Percentiles rank a stretch among this genome's conserved stretches.
phyloP scores from a whole-genome alignment of 2,888 invertebrate species.

The Cenopis cana region DNA sequence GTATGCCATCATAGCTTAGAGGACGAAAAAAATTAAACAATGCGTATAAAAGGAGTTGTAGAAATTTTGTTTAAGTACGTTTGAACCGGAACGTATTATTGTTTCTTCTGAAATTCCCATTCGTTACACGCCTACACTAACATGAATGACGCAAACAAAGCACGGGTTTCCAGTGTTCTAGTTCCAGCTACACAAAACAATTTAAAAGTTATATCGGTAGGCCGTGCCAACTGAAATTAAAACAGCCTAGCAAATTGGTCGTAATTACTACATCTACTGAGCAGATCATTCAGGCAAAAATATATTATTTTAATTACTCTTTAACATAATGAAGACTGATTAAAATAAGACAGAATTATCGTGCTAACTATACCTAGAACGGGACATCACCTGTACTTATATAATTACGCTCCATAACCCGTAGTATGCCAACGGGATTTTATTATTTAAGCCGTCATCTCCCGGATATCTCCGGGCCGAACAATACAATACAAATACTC shows the following conservation, averaged over 20 bases:
- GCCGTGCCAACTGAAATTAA: conserved; percentile 12
- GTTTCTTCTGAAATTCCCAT: conserved; percentile 14
- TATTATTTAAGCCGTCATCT: too few relatives aligned
- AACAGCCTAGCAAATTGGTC: conserved; percentile 32
- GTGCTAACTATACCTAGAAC: not conserved
- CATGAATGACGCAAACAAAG: conserved; percentile 30
- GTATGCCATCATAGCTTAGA: too few relatives aligned
- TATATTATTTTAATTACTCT: not conserved
- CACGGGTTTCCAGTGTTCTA: conserved; percentile 7
- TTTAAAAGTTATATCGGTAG: conserved; percentile 11
- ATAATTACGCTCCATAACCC: not conserved
- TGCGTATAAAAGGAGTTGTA: not conserved
- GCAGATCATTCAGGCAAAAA: not conserved
- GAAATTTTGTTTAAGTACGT: not conserved
- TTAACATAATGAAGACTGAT: not conserved
- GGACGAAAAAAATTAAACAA: too few relatives aligned
- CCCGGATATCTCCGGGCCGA: too few relatives aligned
- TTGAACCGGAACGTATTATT: conserved; percentile 1
- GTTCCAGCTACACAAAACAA: conserved; percentile 22
- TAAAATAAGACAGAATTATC: not conserved
- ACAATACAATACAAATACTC: too few relatives aligned
- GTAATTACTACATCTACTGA: not conserved
- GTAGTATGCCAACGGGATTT: too few relatives aligned
- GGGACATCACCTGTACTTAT: not conserved
- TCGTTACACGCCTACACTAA: conserved; percentile 24